Percentiles rank a stretch among this genome's conserved stretches.
Evolutionary conservation across 2,888 invertebrate species (phyloP).

Genomic region (Leuctra nigra): DNA sequence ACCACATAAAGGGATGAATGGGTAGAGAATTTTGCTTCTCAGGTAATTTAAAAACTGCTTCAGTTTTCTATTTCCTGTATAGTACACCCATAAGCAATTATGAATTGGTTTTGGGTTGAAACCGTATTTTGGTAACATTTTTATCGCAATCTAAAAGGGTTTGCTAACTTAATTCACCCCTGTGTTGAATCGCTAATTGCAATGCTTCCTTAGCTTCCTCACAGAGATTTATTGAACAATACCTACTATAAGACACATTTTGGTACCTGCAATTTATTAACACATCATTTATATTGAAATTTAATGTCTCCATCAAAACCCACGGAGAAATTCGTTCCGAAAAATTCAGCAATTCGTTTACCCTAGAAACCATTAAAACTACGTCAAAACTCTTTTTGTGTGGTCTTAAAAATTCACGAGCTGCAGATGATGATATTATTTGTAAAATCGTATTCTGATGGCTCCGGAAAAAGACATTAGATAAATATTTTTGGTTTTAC

Average conservation of each 20-base stretch:
- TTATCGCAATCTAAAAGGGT: not conserved
- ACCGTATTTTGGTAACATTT: too few relatives aligned
- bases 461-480: slow-evolving; percentile 1
- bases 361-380: not conserved
- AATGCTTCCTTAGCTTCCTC: not conserved
- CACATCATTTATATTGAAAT: too few relatives aligned
- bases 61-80: too few relatives aligned
- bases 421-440: not conserved
- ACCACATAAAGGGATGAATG: too few relatives aligned
- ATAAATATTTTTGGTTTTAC: slow-evolving; percentile 14
- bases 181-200: slow-evolving; percentile 13
- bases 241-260: not conserved
- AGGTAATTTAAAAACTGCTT: too few relatives aligned
- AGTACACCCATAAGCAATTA: too few relatives aligned
- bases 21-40: too few relatives aligned
- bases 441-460: not conserved
- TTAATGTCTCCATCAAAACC: slow-evolving; percentile 11
- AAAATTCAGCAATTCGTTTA: not conserved
- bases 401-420: slow-evolving; percentile 5
- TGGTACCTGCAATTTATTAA: too few relatives aligned
- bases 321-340: slow-evolving; percentile 2
- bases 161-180: slow-evolving; percentile 5
- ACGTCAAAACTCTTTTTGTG: slow-evolving; percentile 5
- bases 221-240: too few relatives aligned
- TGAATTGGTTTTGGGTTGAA: too few relatives aligned